Evolutionary conservation across 2,113 vertebrate genomes (phyloP), one percentile per base, ranked within the genome.

Genomic region (Fulica atra): DNA sequence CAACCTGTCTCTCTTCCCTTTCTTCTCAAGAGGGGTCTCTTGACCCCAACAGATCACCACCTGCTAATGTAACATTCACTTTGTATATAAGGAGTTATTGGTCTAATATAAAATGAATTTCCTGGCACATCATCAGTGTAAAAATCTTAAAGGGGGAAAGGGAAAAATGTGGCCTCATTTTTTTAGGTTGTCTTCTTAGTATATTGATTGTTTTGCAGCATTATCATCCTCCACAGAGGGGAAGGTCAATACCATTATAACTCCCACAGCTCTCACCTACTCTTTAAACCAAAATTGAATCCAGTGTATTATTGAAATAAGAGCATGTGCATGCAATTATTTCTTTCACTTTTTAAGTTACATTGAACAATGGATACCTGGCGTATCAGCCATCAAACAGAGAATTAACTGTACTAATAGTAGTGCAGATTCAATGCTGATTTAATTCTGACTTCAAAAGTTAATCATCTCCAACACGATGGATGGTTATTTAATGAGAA

Each of bases 401-500:
- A 89, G 96, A 93, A 95, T 86, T 68, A 95, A 92, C 61, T 48
- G 76, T 89, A 78, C 63, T 95, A 89, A 56, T 46, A 83, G 36
- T 29, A 92, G 33, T 38, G 70, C 48, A 94, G 88, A 81, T 87
- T 79, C 93, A 91, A 90, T 89, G 81, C 70, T 94, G 81, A 95
- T 96, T 97, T 95, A 97, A 96, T 96, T 96, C 72, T 93, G 85
- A 76, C 83, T 95, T 71, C 66, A 93, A 71, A 97, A 74, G 77
- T 96, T 96, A 97, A 93, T 97, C 66, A 91, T 91, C 96, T 95
- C 94, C 78, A 92, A 14, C 38, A 40, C 9, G 28, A 96, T 95
- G 72, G 60, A 93, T 97, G 54, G 61, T 94, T 96, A 90, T 97
- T 97, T 97, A 97, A 96, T 86, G 79, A 95, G 90, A 83, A 95